These are phyloP conservation scores for Illadopsis cleaveri DNA, from an alignment of 2,113 vertebrate genomes.

Conservation along the genomic window DNA sequence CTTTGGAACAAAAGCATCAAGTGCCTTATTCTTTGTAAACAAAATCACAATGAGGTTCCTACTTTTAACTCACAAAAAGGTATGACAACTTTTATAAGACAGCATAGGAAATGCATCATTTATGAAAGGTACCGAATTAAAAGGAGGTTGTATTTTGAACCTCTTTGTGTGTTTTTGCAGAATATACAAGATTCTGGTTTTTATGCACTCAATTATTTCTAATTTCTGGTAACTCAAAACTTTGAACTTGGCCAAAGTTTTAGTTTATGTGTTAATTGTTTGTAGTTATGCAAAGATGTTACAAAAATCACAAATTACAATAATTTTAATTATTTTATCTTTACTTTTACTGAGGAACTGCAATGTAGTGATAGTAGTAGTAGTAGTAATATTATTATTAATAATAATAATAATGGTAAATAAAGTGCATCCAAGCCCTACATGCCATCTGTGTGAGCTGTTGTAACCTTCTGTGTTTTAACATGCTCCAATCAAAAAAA, in stretches of 20 bases:
- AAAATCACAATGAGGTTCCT: neutral
- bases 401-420: neutral
- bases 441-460: neutral
- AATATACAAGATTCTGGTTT: neutral
- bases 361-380: neutral
- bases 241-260: neutral
- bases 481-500: neutral
- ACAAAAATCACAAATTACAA: neutral
- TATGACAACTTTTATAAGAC: neutral
- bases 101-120: neutral
- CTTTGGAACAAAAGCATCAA: slow-evolving; percentile 23
- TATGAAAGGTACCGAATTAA: neutral
- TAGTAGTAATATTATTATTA: fast-evolving
- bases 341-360: neutral
- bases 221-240: neutral
- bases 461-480: neutral
- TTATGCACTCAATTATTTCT: neutral
- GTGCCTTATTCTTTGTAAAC: neutral
- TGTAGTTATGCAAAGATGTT: neutral
- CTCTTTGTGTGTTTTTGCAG: neutral
- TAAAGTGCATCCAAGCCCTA: neutral
- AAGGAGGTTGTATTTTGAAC: neutral
- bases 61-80: neutral
- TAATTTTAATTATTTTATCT: neutral
- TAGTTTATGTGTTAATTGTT: neutral